Conservation (phyloP, 2,113 vertebrate species). For the Fulica atra region DNA sequence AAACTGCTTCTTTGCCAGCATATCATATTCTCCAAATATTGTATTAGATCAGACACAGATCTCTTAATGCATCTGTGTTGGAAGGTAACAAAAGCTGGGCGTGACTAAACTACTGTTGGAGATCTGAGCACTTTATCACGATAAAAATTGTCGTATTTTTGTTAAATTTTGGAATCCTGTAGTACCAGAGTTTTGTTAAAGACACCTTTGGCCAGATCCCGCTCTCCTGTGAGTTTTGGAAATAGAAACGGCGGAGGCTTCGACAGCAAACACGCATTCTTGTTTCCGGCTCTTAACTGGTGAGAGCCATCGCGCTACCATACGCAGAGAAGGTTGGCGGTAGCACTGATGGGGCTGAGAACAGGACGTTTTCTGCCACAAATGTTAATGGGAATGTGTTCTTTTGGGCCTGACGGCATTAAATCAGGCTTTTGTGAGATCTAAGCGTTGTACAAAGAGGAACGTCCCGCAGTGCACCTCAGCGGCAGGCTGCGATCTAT, state of each 20-base stretch:
- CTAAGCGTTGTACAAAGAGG: background rate
- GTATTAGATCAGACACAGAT: background rate
- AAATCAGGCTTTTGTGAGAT: conserved; percentile 29
- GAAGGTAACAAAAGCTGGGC: background rate
- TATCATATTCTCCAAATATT: background rate
- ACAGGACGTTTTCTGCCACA: background rate
- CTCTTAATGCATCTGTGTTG: background rate
- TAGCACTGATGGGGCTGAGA: background rate
- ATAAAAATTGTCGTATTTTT: background rate
- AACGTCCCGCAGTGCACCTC: background rate
- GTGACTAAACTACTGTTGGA: background rate
- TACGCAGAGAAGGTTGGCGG: background rate
- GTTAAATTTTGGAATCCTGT: background rate
- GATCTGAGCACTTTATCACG: background rate
- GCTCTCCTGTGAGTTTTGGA: background rate
- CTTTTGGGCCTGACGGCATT: background rate
- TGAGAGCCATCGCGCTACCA: background rate
- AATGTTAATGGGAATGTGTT: background rate
- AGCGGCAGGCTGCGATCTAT: conserved; percentile 41
- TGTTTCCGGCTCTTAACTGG: background rate
- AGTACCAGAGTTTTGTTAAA: background rate
- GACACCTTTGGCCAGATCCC: background rate
- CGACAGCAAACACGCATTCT: background rate
- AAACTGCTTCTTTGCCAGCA: background rate
- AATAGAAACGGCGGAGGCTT: background rate